A percentile compares a stretch with the other conserved stretches of the same genome.
These are phyloP conservation scores for Salmo trutta DNA, from an alignment of 2,797 vertebrate genomes.

Conservation along the genomic window DNA sequence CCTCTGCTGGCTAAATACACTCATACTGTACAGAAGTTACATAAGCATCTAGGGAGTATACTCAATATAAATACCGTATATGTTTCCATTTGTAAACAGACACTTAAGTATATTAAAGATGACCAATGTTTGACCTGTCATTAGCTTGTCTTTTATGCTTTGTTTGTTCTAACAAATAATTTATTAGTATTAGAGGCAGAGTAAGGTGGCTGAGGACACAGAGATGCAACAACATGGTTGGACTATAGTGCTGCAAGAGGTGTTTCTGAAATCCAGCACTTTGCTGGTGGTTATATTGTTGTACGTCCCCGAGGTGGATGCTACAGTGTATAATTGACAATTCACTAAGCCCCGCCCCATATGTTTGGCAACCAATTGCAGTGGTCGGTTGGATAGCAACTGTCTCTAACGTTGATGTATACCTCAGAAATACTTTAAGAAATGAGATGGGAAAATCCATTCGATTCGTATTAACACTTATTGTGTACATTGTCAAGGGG, in stretches of 20 bases:
- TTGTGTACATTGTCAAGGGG: too few relatives aligned
- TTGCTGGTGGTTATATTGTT: slow-evolving; percentile 48
- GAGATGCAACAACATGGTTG: slow-evolving; percentile 17
- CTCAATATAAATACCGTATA: background rate
- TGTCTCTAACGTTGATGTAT: too few relatives aligned
- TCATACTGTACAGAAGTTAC: slow-evolving; percentile 51
- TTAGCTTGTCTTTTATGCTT: slow-evolving; percentile 24
- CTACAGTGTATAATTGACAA: slow-evolving; percentile 28
- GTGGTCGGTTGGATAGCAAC: too few relatives aligned
- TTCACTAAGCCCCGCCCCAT: too few relatives aligned
- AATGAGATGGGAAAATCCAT: too few relatives aligned
- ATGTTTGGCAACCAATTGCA: too few relatives aligned
- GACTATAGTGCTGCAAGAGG: slow-evolving; percentile 30
- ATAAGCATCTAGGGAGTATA: slow-evolving; percentile 43
- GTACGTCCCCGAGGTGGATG: slow-evolving; percentile 55
- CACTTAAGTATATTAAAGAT: slow-evolving; percentile 24
- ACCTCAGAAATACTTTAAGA: too few relatives aligned
- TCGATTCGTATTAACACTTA: too few relatives aligned
- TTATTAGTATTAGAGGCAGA: slow-evolving; percentile 18
- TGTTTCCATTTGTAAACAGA: slow-evolving; percentile 47
- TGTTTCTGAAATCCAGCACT: slow-evolving; percentile 24
- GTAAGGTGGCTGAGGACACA: background rate
- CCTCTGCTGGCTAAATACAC: slow-evolving; percentile 39
- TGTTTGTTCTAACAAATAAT: slow-evolving; percentile 1
- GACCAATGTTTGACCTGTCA: slow-evolving; percentile 30